Evolutionary conservation across 1,140 invertebrate species (phyloP), one percentile per base, ranked within the genome.

Genomic region (Meteorus sp.): DNA sequence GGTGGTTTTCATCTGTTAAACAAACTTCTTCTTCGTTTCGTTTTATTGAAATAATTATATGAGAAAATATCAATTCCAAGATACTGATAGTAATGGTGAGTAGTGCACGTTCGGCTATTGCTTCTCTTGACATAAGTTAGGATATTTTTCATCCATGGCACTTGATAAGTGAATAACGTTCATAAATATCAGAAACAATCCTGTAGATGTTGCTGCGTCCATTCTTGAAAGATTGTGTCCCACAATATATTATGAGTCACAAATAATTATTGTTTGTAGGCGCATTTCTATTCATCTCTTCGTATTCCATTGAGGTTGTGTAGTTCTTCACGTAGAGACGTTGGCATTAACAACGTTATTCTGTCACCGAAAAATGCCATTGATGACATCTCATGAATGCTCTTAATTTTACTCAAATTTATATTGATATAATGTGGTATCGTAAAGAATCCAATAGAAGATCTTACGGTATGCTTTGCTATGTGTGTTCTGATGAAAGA

Each of bases 271-370:
- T 0, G 70, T 85, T 3, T 79, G 79, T 31, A 89, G 95, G 33
- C 77, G 86, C 17, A 74, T 85, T 54, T 91, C 86, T 68, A 89
- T 97, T 73, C 79, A 37, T 67, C 82, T 2, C 83, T 89, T 37
- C 84, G 88, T 58, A 77, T 97, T 53, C 91, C 92, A 0, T 72
- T 98, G 43, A 85, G 84, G 8, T 68, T 98, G 4, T 88, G 93
- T 66, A 95, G 96, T 8, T 85, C 90, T 33, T 95, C 94, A 29
- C 98, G 92, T 78, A 84, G 91, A 77, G 95, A 94, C 57, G 87
- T 95, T 35, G 91, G 93, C 66, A 85, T 97, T 5, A 96, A 97
- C 84, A 94, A 97, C 82, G 94, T 94, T 62, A 95, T 98, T 70
- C 82, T 88, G 62, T 92, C 91, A 56, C 87, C 89, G 63, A 89